These are phyloP conservation scores for Sylvietta virens DNA, from an alignment of 2,113 vertebrate genomes.

Conservation along the genomic window DNA sequence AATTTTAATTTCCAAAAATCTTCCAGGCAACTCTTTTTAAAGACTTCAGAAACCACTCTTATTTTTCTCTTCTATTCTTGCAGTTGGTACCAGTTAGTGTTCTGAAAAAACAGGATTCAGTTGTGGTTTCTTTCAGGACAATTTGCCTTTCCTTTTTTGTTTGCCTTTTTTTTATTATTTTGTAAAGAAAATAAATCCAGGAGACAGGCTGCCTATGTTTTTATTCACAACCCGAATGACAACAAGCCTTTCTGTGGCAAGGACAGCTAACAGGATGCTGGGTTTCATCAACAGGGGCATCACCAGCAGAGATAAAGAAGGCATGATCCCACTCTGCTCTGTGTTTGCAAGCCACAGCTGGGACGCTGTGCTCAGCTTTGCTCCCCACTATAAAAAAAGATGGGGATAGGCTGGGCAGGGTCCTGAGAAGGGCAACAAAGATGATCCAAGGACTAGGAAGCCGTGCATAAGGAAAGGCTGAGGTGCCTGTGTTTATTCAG, in stretches of 20 bases:
- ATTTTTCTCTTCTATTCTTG: not conserved
- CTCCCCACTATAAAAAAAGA: not conserved
- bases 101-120: not conserved
- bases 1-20: slow-evolving; percentile 58
- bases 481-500: not conserved
- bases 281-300: not conserved
- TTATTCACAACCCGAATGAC: not conserved
- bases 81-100: not conserved
- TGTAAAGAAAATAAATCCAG: not conserved
- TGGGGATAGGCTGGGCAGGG: not conserved
- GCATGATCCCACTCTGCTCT: not conserved
- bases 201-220: not conserved
- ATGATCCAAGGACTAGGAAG: not conserved
- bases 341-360: not conserved
- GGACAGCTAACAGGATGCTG: not conserved
- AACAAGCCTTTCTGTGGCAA: not conserved
- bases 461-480: not conserved
- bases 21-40: slow-evolving; percentile 5
- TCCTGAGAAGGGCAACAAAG: not conserved
- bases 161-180: not conserved
- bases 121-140: not conserved
- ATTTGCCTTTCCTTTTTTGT: not conserved
- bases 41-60: not conserved
- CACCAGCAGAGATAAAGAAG: not conserved
- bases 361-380: not conserved